Conservation (phyloP, 2,888 invertebrate species). For the Drosophila nr. perissopoda region DNA sequence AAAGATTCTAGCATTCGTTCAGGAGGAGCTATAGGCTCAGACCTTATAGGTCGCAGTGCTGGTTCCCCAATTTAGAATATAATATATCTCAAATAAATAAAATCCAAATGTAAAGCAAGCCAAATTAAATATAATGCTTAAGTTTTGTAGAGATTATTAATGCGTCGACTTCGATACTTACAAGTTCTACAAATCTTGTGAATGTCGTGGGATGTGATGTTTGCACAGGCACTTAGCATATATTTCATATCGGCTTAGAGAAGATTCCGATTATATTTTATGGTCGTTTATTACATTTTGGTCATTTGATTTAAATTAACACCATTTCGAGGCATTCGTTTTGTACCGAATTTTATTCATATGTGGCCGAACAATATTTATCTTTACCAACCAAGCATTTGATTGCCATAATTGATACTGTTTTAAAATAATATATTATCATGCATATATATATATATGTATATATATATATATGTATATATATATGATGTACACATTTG, state of each 20-base stretch:
- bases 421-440: not conserved
- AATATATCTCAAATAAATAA: too few species aligned
- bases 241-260: slow-evolving; percentile 61
- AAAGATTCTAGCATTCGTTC: too few species aligned
- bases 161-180: slow-evolving; percentile 1
- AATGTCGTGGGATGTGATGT: slow-evolving; percentile 53
- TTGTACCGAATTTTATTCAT: slow-evolving; percentile 24
- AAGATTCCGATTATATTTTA: slow-evolving; percentile 76
- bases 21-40: too few species aligned
- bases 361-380: slow-evolving; percentile 13
- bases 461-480: not conserved
- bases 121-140: not conserved
- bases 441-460: not conserved
- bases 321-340: slow-evolving; percentile 51
- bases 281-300: slow-evolving; percentile 78
- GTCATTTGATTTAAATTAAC: slow-evolving; percentile 80
- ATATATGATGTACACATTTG: not conserved
- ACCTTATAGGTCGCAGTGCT: too few species aligned
- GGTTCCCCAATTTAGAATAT: too few species aligned
- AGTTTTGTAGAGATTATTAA: not conserved
- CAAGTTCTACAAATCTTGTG: slow-evolving; percentile 1
- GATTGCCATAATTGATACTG: slow-evolving; percentile 30
- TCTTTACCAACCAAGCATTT: slow-evolving; percentile 16
- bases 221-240: slow-evolving; percentile 57
- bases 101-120: not conserved